Conservation (phyloP, 2,113 vertebrate genomes). For the Ammodramus savannarum region DNA sequence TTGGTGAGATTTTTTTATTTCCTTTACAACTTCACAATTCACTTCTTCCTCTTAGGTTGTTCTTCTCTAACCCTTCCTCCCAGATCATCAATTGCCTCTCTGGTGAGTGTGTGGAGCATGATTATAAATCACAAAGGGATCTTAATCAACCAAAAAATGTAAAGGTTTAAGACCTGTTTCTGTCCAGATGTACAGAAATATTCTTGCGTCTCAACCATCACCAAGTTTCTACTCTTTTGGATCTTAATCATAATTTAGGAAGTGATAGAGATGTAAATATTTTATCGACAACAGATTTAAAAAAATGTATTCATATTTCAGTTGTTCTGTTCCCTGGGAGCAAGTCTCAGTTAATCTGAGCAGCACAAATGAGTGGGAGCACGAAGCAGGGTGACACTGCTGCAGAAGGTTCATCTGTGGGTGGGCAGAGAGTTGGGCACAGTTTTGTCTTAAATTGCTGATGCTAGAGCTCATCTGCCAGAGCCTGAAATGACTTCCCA, state of each 20-base stretch:
- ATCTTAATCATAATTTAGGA: not conserved
- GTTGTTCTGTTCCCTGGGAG: not conserved
- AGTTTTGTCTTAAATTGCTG: conserved; percentile 7
- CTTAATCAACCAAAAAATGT: not conserved
- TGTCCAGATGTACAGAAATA: not conserved
- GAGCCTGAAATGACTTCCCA: conserved; percentile 20
- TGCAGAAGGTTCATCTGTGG: not conserved
- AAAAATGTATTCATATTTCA: not conserved
- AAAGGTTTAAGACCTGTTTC: not conserved
- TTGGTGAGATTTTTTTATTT: not conserved
- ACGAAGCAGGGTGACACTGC: not conserved
- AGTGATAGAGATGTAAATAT: not conserved
- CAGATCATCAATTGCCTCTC: not conserved
- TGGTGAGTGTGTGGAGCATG: not conserved
- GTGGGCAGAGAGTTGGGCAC: not conserved
- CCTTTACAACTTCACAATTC: not conserved
- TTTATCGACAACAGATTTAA: not conserved
- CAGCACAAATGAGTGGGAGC: not conserved
- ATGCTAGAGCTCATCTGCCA: not conserved
- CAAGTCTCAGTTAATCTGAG: not conserved
- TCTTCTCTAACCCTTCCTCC: not conserved
- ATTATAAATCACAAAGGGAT: not conserved
- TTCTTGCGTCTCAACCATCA: not conserved
- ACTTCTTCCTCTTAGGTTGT: not conserved
- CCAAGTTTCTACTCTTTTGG: not conserved